Conservation (phyloP, 1,140 invertebrate species). For the Drosophila seguyi region DNA sequence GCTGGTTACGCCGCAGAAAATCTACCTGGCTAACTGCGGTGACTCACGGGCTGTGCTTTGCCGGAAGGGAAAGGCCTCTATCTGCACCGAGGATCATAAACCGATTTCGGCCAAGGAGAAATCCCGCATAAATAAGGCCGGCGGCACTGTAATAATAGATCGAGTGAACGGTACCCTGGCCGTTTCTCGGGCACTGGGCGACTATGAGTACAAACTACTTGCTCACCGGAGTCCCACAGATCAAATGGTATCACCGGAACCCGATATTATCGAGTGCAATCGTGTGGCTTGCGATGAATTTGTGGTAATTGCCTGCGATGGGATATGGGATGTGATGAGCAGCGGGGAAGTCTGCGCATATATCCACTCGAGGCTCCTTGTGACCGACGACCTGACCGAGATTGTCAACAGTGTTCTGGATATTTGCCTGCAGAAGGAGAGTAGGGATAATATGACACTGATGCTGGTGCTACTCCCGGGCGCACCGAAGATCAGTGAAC, state of each 20-base stretch:
- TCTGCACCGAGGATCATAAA: constrained; percentile 20
- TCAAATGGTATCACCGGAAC: constrained; percentile 31
- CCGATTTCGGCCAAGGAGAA: constrained; percentile 5
- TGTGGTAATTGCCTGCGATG: constrained; percentile 28
- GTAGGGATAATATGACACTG: constrained; percentile 37
- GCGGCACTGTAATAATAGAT: constrained; percentile 23
- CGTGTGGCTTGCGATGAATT: constrained; percentile 17
- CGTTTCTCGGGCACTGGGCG: constrained; percentile 27
- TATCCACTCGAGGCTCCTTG: constrained; percentile 11
- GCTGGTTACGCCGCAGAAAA: constrained; percentile 7
- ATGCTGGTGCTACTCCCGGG: constrained; percentile 19
- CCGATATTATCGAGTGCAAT: constrained; percentile 13
- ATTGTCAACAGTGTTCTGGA: constrained; percentile 34
- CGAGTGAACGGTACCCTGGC: constrained; percentile 29
- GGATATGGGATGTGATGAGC: constrained; percentile 38
- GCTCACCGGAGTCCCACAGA: neutral
- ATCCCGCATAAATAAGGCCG: constrained; percentile 15
- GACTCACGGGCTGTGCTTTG: constrained; percentile 21
- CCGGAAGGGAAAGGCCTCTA: neutral
- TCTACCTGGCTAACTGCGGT: constrained; percentile 31
- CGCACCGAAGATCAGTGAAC: constrained; percentile 7
- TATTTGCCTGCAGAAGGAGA: constrained; percentile 25
- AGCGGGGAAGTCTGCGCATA: constrained; percentile 11
- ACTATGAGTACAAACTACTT: constrained; percentile 19
- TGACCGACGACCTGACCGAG: constrained; percentile 4